Conservation (phyloP, 2,888 invertebrate species). For the Hydriomena furcata region DNA sequence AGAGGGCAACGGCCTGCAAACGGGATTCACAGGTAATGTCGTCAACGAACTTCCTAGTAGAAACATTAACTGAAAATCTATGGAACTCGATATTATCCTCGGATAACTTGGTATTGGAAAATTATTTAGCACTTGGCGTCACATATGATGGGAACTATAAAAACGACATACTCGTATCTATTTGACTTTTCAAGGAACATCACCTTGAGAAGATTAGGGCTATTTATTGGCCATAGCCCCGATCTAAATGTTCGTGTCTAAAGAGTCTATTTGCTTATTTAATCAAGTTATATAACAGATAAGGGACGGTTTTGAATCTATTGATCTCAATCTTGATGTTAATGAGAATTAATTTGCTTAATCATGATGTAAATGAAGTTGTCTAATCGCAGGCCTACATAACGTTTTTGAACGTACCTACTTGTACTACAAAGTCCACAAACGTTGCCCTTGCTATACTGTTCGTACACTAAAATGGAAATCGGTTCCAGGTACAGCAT, state of each 20-base stretch:
- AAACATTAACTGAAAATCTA: not conserved
- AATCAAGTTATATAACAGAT: not conserved
- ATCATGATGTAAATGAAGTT: conserved; percentile 7
- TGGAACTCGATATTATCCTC: not conserved
- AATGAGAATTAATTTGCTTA: conserved; percentile 11
- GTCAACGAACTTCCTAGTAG: conserved; percentile 24
- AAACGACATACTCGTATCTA: no score
- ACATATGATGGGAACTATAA: no score
- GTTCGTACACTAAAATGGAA: conserved; percentile 1
- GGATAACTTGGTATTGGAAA: not conserved
- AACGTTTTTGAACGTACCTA: conserved; percentile 1
- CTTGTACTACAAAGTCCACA: not conserved
- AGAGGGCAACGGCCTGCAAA: conserved; percentile 36
- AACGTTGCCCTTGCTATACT: not conserved
- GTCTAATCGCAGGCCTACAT: conserved; percentile 1
- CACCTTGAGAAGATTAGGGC: no score
- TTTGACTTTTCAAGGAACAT: no score
- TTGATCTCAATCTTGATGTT: conserved; percentile 12
- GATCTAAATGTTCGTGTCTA: no score
- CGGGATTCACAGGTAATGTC: conserved; percentile 31
- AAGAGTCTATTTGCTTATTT: not conserved
- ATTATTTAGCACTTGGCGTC: not conserved
- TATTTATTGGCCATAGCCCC: no score
- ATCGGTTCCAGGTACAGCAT: conserved; percentile 4
- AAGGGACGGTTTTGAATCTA: not conserved